phyloP scores from a whole-genome alignment of 2,113 vertebrate genomes.

The Entelurus aequoreus region DNA sequence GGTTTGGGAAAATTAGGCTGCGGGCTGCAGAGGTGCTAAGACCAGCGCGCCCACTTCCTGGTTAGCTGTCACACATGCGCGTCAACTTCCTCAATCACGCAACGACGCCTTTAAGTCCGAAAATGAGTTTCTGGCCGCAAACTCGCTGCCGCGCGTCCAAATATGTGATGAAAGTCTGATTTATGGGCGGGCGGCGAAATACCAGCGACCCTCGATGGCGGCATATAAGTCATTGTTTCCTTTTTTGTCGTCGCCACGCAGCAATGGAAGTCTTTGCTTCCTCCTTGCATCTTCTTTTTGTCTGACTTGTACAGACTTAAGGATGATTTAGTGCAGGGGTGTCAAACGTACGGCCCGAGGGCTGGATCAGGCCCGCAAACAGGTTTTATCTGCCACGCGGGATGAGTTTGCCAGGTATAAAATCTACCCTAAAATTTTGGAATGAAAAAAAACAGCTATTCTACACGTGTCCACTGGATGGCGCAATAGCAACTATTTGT shows the following conservation, averaged over 20 bases:
- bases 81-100: conserved; percentile 64
- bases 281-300: conserved; percentile 33
- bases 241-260: conserved; percentile 10
- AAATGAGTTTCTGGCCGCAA: conserved; percentile 63
- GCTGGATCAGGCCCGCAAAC: too few species aligned
- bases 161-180: conserved; percentile 43
- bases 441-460: too few species aligned
- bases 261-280: conserved; percentile 24
- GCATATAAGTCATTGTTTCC: conserved; percentile 55
- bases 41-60: conserved; percentile 34
- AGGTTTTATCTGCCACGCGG: too few species aligned
- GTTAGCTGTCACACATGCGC: conserved; percentile 64
- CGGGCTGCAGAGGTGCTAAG: conserved; percentile 50
- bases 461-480: too few species aligned
- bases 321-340: too few species aligned
- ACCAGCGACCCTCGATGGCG: conserved; percentile 45
- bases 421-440: too few species aligned
- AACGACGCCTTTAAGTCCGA: conserved; percentile 61
- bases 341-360: too few species aligned
- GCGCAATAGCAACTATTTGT: too few species aligned
- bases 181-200: conserved; percentile 66
- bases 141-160: conserved; percentile 42
- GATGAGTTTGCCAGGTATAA: too few species aligned
- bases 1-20: conserved; percentile 46
- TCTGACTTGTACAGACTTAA: background rate